Evolutionary conservation across 2,888 invertebrate genomes (phyloP).

Genomic region (Chrysopilus asiliformis): DNA sequence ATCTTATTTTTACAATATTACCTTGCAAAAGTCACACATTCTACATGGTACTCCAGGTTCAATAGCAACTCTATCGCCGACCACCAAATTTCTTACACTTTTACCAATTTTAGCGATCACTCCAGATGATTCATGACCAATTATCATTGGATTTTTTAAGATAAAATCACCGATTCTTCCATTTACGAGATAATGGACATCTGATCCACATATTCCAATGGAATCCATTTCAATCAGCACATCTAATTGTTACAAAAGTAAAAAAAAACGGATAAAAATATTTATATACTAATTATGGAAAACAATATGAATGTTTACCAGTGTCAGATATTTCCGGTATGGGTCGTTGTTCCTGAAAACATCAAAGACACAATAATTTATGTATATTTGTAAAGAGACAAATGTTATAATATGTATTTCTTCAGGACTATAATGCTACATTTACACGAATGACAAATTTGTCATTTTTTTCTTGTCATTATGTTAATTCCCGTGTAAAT

Average conservation of each 20-base stretch:
- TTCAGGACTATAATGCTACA: no score
- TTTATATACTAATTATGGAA: neutral
- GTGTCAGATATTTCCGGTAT: constrained; percentile 63
- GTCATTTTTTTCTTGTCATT: no score
- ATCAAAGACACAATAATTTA: no score
- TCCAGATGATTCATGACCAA: constrained; percentile 88
- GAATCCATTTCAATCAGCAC: constrained; percentile 76
- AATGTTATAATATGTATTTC: no score
- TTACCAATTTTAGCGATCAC: constrained; percentile 61
- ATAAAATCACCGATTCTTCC: constrained; percentile 82
- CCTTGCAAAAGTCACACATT: constrained; percentile 70
- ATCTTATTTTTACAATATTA: constrained; percentile 4
- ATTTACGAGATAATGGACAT: constrained; percentile 80
- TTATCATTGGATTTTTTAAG: constrained; percentile 77
- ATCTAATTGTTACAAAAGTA: constrained; percentile 42
- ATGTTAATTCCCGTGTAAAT: no score
- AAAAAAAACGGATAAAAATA: neutral
- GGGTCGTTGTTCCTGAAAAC: constrained; percentile 65
- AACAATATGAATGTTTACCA: constrained; percentile 42
- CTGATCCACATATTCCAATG: constrained; percentile 95
- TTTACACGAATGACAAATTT: no score
- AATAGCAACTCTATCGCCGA: constrained; percentile 85
- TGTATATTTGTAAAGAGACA: no score
- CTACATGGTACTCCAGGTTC: constrained; percentile 90
- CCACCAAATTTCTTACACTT: constrained; percentile 50